Percentiles rank a stretch among this genome's conserved stretches.
phyloP scores from a whole-genome alignment of 1,140 invertebrate genomes.

The Heterodera schachtii region DNA sequence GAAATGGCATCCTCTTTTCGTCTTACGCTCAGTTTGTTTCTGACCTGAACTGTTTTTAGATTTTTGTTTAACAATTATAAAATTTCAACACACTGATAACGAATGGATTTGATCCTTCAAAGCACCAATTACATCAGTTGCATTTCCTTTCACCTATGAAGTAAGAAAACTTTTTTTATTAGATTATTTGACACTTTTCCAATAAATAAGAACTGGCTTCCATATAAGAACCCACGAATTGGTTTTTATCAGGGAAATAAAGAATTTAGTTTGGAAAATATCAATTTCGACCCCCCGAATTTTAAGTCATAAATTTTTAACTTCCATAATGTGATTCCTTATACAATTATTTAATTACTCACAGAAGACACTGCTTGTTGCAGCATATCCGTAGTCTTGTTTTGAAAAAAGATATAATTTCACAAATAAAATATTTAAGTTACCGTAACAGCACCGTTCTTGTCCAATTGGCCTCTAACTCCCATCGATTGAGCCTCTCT shows the following conservation, averaged over 20 bases:
- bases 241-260: no score
- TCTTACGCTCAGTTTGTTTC: conserved; percentile 46
- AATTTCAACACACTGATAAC: conserved; percentile 41
- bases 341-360: conserved; percentile 31
- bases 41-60: conserved; percentile 34
- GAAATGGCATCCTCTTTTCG: neutral
- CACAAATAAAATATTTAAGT: neutral
- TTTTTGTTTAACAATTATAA: neutral
- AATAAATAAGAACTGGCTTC: no score
- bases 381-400: conserved; percentile 34
- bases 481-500: conserved; percentile 39
- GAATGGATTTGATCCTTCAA: conserved; percentile 51
- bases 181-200: no score
- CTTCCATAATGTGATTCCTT: no score
- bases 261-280: no score
- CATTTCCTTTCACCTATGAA: conserved; percentile 57
- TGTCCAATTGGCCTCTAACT: conserved; percentile 20
- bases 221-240: no score
- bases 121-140: conserved; percentile 55
- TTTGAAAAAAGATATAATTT: neutral
- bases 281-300: no score
- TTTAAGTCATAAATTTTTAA: no score
- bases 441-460: conserved; percentile 21
- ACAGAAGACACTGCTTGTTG: conserved; percentile 46
- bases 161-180: conserved; percentile 17